A percentile compares a stretch with the other conserved stretches of the same genome.
phyloP scores from a whole-genome alignment of 2,113 vertebrate species.

The Balaeniceps rex region DNA sequence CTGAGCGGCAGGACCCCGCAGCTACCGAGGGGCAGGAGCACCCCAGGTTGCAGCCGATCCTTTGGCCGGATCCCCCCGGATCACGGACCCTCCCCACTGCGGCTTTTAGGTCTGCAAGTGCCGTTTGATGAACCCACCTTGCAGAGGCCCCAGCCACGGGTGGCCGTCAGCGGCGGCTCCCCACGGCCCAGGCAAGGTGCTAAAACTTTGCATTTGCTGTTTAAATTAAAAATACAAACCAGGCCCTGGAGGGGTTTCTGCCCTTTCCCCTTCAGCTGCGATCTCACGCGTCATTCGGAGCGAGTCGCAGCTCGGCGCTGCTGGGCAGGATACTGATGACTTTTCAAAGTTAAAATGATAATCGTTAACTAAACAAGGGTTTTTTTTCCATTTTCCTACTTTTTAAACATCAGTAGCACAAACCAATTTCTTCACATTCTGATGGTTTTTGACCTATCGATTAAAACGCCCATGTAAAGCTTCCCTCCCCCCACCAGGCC shows the following conservation, averaged over 20 bases:
- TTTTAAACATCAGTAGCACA: neutral
- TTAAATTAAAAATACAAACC: neutral
- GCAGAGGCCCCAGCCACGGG: neutral
- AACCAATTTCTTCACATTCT: neutral
- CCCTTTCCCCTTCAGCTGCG: neutral
- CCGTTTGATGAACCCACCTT: accelerated
- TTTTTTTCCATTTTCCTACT: neutral
- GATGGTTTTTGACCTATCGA: neutral
- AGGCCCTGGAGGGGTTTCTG: neutral
- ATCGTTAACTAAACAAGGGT: neutral
- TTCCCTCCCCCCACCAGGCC: neutral
- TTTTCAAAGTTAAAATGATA: neutral
- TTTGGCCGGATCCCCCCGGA: accelerated
- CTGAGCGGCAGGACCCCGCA: neutral
- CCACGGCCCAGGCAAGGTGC: neutral
- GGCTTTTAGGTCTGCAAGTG: neutral
- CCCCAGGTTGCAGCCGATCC: no score
- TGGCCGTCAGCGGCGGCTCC: neutral
- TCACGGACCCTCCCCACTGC: neutral
- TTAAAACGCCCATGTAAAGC: accelerated
- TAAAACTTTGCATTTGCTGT: neutral
- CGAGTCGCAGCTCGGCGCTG: neutral
- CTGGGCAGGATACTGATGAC: neutral
- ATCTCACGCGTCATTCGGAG: neutral
- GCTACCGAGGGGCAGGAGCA: neutral